Evolutionary conservation across 2,113 vertebrate species (phyloP), one percentile per base, ranked within the genome.

Genomic region (Corythornis madagascariensis): DNA sequence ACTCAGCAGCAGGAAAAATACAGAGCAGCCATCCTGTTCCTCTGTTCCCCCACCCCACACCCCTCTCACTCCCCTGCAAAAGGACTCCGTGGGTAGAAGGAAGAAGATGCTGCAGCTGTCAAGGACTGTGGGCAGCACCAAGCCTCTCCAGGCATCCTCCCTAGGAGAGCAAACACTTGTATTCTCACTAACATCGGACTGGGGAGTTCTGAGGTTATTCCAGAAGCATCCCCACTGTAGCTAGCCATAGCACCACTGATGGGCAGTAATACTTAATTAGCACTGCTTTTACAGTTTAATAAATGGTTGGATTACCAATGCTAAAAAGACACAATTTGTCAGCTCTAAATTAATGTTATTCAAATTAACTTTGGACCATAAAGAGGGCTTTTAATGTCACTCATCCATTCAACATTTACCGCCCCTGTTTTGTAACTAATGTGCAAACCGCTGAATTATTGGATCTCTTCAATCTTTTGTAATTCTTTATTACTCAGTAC

Each of bases 231-330:
- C 26, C 50, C 8, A 4, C 53, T 85, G 88, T 95, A 96, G 96
- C 85, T 92, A 97, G 92, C 43, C 42, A 71, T 4, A 85, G 31
- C 4, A 81, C 63, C 74, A 70, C 20, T 76, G 53, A 42, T 88
- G 48, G 56, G 66, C 64, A 86, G 77, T 94, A 96, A 96, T 93
- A 85, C 48, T 94, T 95, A 98, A 97, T 97, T 97, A 95, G 66
- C 24, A 55, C 47, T 96, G 80, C 83, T 96, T 78, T 95, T 92
- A 94, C 84, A 95, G 81, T 83, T 93, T 95, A 97, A 96, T 93
- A 97, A 97, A 96, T 96, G 76, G 76, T 77, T 94, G 89, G 67
- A 95, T 96, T 93, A 95, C 80, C 47, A 81, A 66, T 1, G 10
- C 22, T 78, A 95, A 96, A 94, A 95, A 93, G 84, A 80, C 26